Evolutionary conservation across 2,113 vertebrate species (phyloP), one percentile per base, ranked within the genome.

Genomic region (Xerus inauris): DNA sequence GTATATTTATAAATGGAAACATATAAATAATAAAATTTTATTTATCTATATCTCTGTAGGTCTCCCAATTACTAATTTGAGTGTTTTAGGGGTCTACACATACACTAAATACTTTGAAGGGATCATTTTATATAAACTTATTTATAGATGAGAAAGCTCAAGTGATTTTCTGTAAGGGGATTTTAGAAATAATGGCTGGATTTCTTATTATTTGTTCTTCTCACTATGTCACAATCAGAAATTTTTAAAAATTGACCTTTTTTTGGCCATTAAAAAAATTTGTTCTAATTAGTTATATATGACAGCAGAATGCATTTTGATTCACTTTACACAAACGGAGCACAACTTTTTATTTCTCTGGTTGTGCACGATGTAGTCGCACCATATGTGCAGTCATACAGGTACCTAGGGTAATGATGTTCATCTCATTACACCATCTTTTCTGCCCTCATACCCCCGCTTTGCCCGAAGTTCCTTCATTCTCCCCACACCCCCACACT

Each of bases 51-150:
- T 86, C 4, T 90, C 1, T 87, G 5, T 82, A 47, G 10, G 54
- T 75, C n/a, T 92, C 47, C n/a, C 90, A 35, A 73, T 82, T 89
- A 67, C 59, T 89, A 88, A 71, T 96, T 96, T 92, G 51, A 14
- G n/a, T 57, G 22, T 87, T 3, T 24, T 95, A 73, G 49, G 13
- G 4, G 5, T 51, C 72, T 93, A 62, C 24, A 79, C 59, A 26
- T 89, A 28, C 49, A 94, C 49, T 51, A 51, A 88, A 71, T 82
- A 64, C 69, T 35, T 79, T 95, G 16, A 87, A 51, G 59, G 82
- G 42, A 79, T 85, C 81, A 81, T 87, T 51, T 92, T 38, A 54
- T 92, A 59, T 59, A 90, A n/a, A 32, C 6, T 76, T 82, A 17
- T 65, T 94, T 40, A 49, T 94, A 95, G 42, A 69, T 90, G 59